These are phyloP conservation scores for Eremobia ochroleuca DNA, from an alignment of 2,888 invertebrate species.

Conservation along the genomic window DNA sequence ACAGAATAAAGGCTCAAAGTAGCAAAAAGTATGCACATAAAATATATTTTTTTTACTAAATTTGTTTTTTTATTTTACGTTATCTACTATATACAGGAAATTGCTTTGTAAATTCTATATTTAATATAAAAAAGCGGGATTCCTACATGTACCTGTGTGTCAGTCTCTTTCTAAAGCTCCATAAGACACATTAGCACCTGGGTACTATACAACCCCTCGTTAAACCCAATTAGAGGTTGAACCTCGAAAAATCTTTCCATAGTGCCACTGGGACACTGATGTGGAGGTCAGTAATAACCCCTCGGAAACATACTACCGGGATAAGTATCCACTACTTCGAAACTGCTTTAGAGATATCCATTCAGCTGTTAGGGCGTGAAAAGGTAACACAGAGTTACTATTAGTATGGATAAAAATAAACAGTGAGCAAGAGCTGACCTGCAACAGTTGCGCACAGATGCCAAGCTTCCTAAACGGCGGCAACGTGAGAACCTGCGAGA, in stretches of 20 bases:
- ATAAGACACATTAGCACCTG: not conserved
- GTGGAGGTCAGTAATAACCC: not conserved
- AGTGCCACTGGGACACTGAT: not conserved
- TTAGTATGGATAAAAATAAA: not conserved
- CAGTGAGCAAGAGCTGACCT: conserved; percentile 69
- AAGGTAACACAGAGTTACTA: not conserved
- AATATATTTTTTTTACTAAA: no score
- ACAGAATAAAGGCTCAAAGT: no score
- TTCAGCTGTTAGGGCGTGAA: not conserved
- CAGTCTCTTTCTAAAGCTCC: not conserved
- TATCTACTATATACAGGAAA: no score
- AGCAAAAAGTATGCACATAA: no score
- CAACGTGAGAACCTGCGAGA: conserved; percentile 97
- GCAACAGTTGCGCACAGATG: conserved; percentile 95
- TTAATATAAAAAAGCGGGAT: no score
- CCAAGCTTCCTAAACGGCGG: conserved; percentile 98
- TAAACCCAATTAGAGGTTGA: not conserved
- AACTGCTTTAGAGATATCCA: no score
- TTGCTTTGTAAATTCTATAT: no score
- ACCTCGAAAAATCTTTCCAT: not conserved
- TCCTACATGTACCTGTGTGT: not conserved
- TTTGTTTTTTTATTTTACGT: no score
- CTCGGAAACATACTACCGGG: not conserved
- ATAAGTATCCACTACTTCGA: not conserved
- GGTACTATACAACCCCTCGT: not conserved